These are phyloP conservation scores for Iguana delicatissima DNA, from an alignment of 2,797 vertebrate species.

Conservation along the genomic window DNA sequence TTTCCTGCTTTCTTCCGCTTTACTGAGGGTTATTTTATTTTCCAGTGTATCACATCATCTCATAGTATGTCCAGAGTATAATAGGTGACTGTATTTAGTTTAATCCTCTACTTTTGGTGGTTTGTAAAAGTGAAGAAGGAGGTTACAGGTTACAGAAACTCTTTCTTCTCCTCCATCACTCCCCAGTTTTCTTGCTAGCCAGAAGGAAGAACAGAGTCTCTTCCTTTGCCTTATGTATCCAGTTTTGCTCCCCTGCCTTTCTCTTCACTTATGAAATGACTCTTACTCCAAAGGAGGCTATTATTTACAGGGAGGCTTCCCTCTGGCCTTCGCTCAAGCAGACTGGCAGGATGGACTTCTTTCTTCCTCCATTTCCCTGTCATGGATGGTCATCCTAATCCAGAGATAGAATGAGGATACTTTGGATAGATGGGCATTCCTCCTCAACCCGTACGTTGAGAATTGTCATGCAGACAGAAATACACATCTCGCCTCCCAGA, in stretches of 20 bases:
- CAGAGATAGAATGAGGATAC: no score
- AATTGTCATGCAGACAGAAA: neutral
- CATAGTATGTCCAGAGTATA: no score
- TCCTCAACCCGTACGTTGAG: neutral
- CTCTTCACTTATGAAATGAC: neutral
- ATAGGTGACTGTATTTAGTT: neutral
- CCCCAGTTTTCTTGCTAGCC: neutral
- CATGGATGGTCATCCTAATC: neutral
- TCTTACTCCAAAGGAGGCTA: neutral
- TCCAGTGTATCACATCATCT: no score
- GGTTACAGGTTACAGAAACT: neutral
- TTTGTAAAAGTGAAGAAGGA: neutral
- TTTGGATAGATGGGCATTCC: neutral
- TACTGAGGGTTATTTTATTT: no score
- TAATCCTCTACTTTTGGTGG: neutral
- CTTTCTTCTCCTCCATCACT: neutral
- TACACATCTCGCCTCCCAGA: neutral
- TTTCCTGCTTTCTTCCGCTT: no score
- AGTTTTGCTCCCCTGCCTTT: neutral
- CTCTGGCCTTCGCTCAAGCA: neutral
- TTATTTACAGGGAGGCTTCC: neutral
- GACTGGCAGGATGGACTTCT: neutral
- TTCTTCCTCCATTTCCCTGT: no score
- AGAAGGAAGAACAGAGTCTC: neutral
- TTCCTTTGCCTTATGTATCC: neutral